Percentiles rank a stretch among this genome's conserved stretches.
These are phyloP conservation scores for Pachycephala philippinensis DNA, from an alignment of 2,113 vertebrate genomes.

Conservation along the genomic window DNA sequence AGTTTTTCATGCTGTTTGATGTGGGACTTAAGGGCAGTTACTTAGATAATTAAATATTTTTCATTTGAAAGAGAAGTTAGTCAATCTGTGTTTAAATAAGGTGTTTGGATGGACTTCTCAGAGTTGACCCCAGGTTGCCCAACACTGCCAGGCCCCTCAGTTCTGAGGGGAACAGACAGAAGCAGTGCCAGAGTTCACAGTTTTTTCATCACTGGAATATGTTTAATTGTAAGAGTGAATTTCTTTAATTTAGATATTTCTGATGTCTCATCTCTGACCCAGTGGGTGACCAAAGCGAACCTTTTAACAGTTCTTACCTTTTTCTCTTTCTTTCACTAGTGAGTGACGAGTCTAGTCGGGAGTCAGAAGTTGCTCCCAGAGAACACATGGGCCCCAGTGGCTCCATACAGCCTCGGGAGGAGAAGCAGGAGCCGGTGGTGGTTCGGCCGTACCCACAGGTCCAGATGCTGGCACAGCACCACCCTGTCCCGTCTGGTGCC, in stretches of 20 bases:
- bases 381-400: conserved; percentile 76
- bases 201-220: neutral
- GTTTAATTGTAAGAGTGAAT: neutral
- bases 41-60: neutral
- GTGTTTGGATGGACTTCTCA: neutral
- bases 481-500: conserved; percentile 83
- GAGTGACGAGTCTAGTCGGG: conserved; percentile 79
- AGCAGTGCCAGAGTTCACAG: neutral
- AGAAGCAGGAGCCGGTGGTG: conserved; percentile 95
- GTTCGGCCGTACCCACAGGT: conserved; percentile 94
- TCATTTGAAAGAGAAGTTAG: neutral
- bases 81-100: neutral
- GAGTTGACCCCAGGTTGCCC: neutral
- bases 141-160: rapidly evolving
- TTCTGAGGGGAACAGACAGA: neutral
- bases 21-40: neutral
- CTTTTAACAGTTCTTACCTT: neutral
- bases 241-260: neutral
- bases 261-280: neutral
- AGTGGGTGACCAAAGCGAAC: rapidly evolving
- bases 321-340: neutral
- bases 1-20: neutral
- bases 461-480: conserved; percentile 81
- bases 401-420: conserved; percentile 84
- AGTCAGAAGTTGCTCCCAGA: conserved; percentile 81